Conservation (phyloP, 23 tunicate species). For the Halocynthia aurantium region DNA sequence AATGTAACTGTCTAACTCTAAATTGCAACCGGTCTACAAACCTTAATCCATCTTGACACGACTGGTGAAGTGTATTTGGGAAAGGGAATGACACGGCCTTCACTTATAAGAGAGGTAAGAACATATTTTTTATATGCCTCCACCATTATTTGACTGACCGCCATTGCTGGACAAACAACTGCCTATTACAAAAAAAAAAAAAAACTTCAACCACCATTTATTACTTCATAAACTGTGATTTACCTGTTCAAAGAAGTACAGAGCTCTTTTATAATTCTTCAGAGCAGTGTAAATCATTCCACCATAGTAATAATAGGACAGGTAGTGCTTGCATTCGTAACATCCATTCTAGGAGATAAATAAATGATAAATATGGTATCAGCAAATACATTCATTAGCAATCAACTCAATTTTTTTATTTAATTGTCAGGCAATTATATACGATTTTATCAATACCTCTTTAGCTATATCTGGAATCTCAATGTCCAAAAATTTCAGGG, state of each 20-base stretch:
- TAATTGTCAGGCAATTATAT: neutral
- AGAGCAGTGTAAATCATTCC: constrained; percentile 86
- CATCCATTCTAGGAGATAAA: constrained; percentile 33
- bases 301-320: constrained; percentile 75
- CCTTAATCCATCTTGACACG: constrained; percentile 55
- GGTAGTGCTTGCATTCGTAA: constrained; percentile 59
- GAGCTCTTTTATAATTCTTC: constrained; percentile 45
- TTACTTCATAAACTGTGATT: neutral
- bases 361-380: neutral
- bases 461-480: constrained; percentile 71
- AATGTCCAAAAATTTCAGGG: constrained; percentile 51
- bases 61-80: constrained; percentile 88
- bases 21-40: neutral
- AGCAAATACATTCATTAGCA: neutral
- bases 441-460: constrained; percentile 13
- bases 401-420: neutral
- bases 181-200: constrained; percentile 16
- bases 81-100: constrained; percentile 62
- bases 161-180: constrained; percentile 76
- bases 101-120: constrained; percentile 42
- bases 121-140: constrained; percentile 80
- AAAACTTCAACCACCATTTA: neutral
- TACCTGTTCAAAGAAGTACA: constrained; percentile 74
- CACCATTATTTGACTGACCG: constrained; percentile 71
- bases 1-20: neutral